Evolutionary conservation across 2,113 vertebrate species (phyloP).

Genomic region (Brienomyrus longianalis): DNA sequence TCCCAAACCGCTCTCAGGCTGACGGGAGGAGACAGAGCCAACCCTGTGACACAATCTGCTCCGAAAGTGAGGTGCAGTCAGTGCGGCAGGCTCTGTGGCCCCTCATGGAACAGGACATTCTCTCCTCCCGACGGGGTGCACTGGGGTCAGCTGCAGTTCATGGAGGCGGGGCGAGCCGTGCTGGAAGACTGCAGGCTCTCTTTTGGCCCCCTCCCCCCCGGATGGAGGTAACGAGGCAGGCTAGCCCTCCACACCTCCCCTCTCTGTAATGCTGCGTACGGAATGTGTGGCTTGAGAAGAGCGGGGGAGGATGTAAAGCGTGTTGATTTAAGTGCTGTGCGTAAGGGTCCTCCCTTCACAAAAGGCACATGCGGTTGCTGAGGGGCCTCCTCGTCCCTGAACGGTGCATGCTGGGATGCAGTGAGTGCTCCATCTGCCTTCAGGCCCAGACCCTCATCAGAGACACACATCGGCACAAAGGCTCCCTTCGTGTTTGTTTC

Average conservation of each 20-base stretch:
- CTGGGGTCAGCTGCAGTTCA: neutral
- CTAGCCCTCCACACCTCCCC: neutral
- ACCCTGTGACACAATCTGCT: neutral
- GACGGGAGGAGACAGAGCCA: neutral
- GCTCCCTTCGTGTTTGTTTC: neutral
- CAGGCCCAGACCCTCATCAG: neutral
- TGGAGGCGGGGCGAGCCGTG: neutral
- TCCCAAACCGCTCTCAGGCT: neutral
- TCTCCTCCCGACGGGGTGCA: neutral
- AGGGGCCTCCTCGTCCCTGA: neutral
- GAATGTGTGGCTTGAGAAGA: neutral
- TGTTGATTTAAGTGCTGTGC: neutral
- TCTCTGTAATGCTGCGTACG: neutral
- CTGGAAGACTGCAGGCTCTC: neutral
- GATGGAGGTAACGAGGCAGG: neutral
- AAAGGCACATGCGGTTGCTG: neutral
- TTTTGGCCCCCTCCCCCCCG: neutral
- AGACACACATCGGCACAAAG: neutral
- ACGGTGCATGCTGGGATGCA: neutral
- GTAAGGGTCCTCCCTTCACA: neutral
- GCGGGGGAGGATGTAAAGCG: neutral
- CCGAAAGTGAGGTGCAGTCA: neutral
- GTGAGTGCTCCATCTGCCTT: neutral
- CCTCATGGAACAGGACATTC: conserved; percentile 7
- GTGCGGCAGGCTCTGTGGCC: neutral